These are phyloP conservation scores for Cyclopterus lumpus DNA, from an alignment of 2,797 vertebrate genomes.

Conservation along the genomic window DNA sequence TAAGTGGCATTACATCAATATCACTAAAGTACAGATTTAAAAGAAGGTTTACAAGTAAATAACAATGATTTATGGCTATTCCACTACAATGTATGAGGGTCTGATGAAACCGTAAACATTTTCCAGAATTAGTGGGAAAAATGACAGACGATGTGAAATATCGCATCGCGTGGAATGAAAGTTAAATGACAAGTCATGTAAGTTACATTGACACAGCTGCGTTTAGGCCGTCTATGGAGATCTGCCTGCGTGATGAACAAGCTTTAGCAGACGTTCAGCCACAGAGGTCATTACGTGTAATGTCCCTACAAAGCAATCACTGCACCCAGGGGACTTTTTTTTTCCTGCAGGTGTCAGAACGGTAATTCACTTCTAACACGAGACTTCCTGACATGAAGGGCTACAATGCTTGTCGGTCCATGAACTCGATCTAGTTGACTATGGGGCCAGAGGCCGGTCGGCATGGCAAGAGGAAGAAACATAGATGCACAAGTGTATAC, in stretches of 20 bases:
- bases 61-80: neutral
- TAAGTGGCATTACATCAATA: neutral
- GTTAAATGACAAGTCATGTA: constrained; percentile 4
- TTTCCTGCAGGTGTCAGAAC: constrained; percentile 51
- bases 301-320: constrained; percentile 66
- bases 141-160: neutral
- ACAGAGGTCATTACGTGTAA: constrained; percentile 60
- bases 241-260: constrained; percentile 48
- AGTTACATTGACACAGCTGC: constrained; percentile 11
- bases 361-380: constrained; percentile 50
- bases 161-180: constrained; percentile 12
- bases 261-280: constrained; percentile 54
- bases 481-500: neutral
- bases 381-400: constrained; percentile 34
- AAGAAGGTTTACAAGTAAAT: neutral
- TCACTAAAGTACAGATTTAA: neutral
- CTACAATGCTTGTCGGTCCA: constrained; percentile 32
- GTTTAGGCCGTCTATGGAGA: neutral
- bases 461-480: constrained; percentile 1
- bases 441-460: constrained; percentile 14
- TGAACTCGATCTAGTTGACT: constrained; percentile 46
- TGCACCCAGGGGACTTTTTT: constrained; percentile 50
- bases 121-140: neutral
- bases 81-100: neutral
- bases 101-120: neutral